Base-by-base conservation (phyloP, 35 echinoderm and acorn worm species). In the Apostichopus californicus region DNA sequence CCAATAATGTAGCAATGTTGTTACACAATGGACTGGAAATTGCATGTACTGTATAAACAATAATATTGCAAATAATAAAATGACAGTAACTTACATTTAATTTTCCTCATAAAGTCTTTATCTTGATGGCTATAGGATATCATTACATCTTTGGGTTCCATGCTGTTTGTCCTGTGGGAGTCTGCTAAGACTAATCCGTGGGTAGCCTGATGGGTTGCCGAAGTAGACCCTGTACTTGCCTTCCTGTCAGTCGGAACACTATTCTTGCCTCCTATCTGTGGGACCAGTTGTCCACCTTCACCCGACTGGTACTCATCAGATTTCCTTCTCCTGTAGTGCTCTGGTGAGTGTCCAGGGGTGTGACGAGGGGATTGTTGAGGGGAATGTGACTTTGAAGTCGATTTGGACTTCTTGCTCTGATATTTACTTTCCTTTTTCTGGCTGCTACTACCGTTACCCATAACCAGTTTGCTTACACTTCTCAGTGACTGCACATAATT, bases 71-170 rank as follows among this genome's bases (percentile, higher is more conserved):
- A 28, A 28, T 28, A 46, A 46, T 46, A 46, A 46, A 46, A 46
- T 46, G 34, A 46, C 34, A 46, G 34, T 61, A 56, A 25, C 91
- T 81, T 80, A 95, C 94, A 92, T 93, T 85, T 98, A 70, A 96
- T 91, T 58, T 93, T 55, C 56, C 97, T 90, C 97, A 98, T 98
- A 60, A 91, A 92, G 7, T 98, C 97, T 34, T 90, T 93, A 61
- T 98, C 97, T 79, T 96, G 92, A 71, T 98, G 97, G 80, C 97
- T 98, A 66, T 98, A 98, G 53, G 94, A 94, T 54, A 98, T 98
- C 94, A 96, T 96, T 5, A 98, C 86, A 91, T 98, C 95, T 73
- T 96, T 98, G 3, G 94, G 92, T 55, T 98, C 94, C 94, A 95
- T 94, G 75, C 96, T 98, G 54, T 86, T 57, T 2, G 55, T 56